These are phyloP conservation scores for Bombus sibiricus DNA, from an alignment of 1,140 invertebrate genomes.

Conservation along the genomic window DNA sequence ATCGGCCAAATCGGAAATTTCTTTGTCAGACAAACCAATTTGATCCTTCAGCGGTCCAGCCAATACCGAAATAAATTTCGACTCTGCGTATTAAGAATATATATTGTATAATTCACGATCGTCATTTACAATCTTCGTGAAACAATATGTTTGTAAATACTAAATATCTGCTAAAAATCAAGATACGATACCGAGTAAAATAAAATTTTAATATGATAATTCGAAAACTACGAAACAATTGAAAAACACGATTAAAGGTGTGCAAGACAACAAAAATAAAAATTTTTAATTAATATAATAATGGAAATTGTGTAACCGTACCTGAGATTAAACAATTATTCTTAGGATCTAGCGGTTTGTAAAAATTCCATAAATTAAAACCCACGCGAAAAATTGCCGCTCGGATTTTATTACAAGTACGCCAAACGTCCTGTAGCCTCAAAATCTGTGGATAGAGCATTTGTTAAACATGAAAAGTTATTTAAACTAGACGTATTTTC, in stretches of 20 bases:
- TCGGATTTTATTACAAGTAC: constrained; percentile 89
- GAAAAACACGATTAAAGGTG: background rate
- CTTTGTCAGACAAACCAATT: constrained; percentile 86
- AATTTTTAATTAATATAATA: background rate
- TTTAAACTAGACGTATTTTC: background rate
- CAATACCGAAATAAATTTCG: constrained; percentile 87
- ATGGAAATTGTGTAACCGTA: constrained; percentile 68
- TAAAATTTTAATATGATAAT: background rate
- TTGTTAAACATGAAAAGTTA: background rate
- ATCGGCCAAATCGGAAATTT: constrained; percentile 87
- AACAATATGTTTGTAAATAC: background rate
- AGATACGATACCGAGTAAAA: background rate
- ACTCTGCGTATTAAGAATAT: constrained; percentile 81
- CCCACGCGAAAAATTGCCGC: constrained; percentile 86
- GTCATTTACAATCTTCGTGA: constrained; percentile 3
- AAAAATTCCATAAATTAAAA: constrained; percentile 87
- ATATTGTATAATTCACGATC: constrained; percentile 17
- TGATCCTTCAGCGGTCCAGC: constrained; percentile 85
- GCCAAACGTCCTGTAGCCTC: constrained; percentile 85
- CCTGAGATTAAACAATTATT: constrained; percentile 87
- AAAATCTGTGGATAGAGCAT: constrained; percentile 51
- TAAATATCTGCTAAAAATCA: background rate
- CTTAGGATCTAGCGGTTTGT: constrained; percentile 85
- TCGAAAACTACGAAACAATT: no score
- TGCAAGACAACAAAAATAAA: background rate